Evolutionary conservation across 2,888 invertebrate species (phyloP).

Genomic region (Dicranocentrus wangi): DNA sequence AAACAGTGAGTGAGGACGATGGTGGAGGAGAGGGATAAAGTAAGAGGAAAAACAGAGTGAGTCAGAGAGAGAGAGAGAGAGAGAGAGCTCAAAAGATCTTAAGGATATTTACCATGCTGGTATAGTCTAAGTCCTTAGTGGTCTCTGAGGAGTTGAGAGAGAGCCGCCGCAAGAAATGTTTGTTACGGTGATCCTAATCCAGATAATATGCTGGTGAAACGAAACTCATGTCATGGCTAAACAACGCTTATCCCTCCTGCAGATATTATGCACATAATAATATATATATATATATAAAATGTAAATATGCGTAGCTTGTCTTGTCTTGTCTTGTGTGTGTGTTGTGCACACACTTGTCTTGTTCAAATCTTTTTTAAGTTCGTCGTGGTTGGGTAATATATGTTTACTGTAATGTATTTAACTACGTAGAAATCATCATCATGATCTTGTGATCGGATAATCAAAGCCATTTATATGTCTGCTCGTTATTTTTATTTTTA

Average conservation of each 20-base stretch:
- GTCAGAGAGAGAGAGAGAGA: slow-evolving; percentile 11
- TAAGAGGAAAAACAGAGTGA: slow-evolving; percentile 13
- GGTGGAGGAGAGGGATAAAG: slow-evolving; percentile 8
- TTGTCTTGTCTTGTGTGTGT: background rate
- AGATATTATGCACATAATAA: slow-evolving; percentile 22
- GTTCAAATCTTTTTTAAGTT: background rate
- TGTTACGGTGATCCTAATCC: slow-evolving; percentile 39
- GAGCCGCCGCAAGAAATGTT: slow-evolving; percentile 9
- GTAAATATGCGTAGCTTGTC: background rate
- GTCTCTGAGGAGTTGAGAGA: slow-evolving; percentile 25
- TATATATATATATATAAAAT: slow-evolving; percentile 14
- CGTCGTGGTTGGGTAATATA: too few species aligned
- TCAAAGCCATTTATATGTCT: background rate
- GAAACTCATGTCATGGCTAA: slow-evolving; percentile 48
- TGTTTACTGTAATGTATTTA: too few species aligned
- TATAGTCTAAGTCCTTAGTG: slow-evolving; percentile 18
- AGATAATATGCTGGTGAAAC: slow-evolving; percentile 49
- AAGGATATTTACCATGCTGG: slow-evolving; percentile 11
- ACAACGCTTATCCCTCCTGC: slow-evolving; percentile 29
- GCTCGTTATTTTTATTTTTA: slow-evolving; percentile 23
- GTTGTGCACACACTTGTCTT: background rate
- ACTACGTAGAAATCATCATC: background rate
- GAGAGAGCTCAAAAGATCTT: slow-evolving; percentile 8
- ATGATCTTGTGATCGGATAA: too few species aligned
- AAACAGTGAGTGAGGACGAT: background rate